Conservation (phyloP, 35 echinoderm and acorn worm species). For the Ptychodera flava region DNA sequence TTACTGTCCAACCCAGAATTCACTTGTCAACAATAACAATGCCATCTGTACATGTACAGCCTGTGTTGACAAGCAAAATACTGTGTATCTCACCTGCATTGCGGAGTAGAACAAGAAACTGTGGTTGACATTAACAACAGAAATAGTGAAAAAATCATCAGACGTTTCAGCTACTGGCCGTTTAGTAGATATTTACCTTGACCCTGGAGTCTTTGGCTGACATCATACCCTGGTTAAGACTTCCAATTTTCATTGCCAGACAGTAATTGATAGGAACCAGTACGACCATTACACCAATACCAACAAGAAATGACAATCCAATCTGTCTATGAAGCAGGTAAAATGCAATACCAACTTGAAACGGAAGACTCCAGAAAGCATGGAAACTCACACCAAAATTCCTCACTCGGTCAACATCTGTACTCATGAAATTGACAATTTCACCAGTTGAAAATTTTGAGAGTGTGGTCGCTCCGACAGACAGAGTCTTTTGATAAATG, state of each 20-base stretch:
- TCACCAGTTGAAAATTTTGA: slow-evolving; percentile 77
- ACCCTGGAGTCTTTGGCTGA: slow-evolving; percentile 79
- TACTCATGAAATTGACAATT: slow-evolving; percentile 99
- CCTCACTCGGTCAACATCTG: slow-evolving; percentile 75
- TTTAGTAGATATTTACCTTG: too few species aligned
- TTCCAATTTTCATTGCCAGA: slow-evolving; percentile 78
- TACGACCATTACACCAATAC: slow-evolving; percentile 64
- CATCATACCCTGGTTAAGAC: slow-evolving; percentile 80
- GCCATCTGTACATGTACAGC: too few species aligned
- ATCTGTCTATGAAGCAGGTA: slow-evolving; percentile 77
- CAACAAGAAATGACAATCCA: slow-evolving; percentile 48
- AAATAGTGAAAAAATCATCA: too few species aligned
- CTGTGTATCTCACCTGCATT: too few species aligned
- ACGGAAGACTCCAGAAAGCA: slow-evolving; percentile 94
- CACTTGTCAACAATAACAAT: too few species aligned
- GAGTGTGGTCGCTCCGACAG: slow-evolving; percentile 56
- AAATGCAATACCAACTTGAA: slow-evolving; percentile 74
- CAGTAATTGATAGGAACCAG: slow-evolving; percentile 86
- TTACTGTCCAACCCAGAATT: too few species aligned
- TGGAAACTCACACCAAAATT: slow-evolving; percentile 96
- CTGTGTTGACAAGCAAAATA: too few species aligned
- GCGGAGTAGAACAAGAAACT: too few species aligned
- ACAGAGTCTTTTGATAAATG: slow-evolving; percentile 75
- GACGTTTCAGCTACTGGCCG: too few species aligned
- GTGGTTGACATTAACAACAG: too few species aligned